phyloP scores from a whole-genome alignment of 2,113 vertebrate genomes.

The Columba janthina region DNA sequence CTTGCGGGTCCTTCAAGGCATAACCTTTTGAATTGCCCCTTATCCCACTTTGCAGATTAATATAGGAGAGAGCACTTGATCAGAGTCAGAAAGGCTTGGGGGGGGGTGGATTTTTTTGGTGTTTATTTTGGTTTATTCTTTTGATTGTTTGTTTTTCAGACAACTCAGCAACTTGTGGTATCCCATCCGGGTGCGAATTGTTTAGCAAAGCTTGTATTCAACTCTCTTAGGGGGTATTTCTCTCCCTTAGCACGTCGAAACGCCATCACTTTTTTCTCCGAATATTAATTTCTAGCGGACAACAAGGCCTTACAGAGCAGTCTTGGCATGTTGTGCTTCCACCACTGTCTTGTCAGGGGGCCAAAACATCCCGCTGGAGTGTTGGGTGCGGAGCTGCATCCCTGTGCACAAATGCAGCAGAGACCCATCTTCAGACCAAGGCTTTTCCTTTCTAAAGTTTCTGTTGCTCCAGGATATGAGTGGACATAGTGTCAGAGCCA shows the following conservation, averaged over 20 bases:
- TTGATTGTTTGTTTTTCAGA: background rate
- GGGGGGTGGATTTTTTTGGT: too few species aligned
- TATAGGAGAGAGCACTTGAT: background rate
- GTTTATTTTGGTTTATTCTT: background rate
- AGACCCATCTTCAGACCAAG: background rate
- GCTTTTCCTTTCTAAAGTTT: background rate
- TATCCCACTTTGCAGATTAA: background rate
- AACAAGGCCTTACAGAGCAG: background rate
- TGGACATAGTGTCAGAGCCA: background rate
- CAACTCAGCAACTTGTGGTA: background rate
- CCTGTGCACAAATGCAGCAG: background rate
- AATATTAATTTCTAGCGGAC: background rate
- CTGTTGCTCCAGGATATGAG: background rate
- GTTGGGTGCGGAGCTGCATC: background rate
- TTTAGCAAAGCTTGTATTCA: background rate
- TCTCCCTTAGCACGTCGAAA: rapidly evolving
- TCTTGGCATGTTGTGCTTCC: rapidly evolving
- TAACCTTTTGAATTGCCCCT: background rate
- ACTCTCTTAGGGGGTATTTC: background rate
- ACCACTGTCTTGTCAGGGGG: rapidly evolving
- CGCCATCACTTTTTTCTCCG: background rate
- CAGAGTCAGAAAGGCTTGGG: background rate
- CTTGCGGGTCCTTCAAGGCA: background rate
- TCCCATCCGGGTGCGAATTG: rapidly evolving
- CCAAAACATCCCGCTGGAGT: background rate